Evolutionary conservation across 2,888 invertebrate species (phyloP).

Genomic region (Crocallis elinguaria): DNA sequence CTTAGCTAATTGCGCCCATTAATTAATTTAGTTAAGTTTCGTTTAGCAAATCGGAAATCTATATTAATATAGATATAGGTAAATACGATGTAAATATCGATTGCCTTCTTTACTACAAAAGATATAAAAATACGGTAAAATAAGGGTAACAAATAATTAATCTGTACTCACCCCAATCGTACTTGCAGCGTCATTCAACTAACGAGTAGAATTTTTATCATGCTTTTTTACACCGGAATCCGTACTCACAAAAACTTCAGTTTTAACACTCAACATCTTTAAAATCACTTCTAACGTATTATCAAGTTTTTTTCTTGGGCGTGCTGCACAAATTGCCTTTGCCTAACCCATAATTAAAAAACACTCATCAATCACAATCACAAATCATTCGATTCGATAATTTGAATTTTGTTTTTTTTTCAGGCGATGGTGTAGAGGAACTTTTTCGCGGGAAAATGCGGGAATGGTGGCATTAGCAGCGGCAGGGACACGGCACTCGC

Average conservation of each 20-base stretch:
- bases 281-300: neutral
- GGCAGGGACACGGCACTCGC: constrained; percentile 54
- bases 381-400: constrained; percentile 2
- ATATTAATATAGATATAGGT: too few species aligned
- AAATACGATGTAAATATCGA: too few species aligned
- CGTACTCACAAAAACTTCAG: constrained; percentile 1
- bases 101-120: too few species aligned
- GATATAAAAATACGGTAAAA: neutral
- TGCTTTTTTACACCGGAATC: constrained; percentile 4
- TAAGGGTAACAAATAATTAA: neutral
- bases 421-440: constrained; percentile 40
- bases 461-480: constrained; percentile 37
- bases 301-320: neutral
- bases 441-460: constrained; percentile 72
- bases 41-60: too few species aligned
- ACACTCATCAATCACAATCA: constrained; percentile 9
- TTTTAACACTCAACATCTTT: constrained; percentile 15
- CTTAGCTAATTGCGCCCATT: too few species aligned
- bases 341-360: constrained; percentile 10
- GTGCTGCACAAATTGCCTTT: neutral
- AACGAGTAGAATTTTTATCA: constrained; percentile 1
- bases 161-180: constrained; percentile 7
- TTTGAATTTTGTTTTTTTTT: constrained; percentile 11
- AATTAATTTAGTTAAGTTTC: too few species aligned
- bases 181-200: constrained; percentile 10